These are phyloP conservation scores for Stenodera caucasica DNA, from an alignment of 2,888 invertebrate species.

Conservation along the genomic window DNA sequence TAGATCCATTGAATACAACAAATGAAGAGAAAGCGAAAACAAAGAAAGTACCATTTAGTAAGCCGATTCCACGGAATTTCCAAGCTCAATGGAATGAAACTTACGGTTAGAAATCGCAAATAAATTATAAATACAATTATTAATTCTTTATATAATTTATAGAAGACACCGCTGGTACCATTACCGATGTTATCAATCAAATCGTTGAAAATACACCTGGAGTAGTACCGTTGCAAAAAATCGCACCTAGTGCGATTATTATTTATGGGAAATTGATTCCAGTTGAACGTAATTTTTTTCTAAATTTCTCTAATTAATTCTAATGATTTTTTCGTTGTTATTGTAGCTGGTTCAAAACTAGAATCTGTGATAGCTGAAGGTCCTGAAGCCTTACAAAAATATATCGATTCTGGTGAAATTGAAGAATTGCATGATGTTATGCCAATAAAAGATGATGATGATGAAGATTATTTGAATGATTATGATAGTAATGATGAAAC, in stretches of 20 bases:
- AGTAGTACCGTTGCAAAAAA: constrained; percentile 74
- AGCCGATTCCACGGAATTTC: constrained; percentile 94
- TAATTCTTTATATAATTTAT: constrained; percentile 20
- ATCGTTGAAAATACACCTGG: constrained; percentile 78
- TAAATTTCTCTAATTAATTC: background rate
- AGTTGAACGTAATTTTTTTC: constrained; percentile 64
- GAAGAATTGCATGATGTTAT: constrained; percentile 79
- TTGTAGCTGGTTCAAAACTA: constrained; percentile 71
- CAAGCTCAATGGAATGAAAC: constrained; percentile 96
- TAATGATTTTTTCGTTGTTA: constrained; percentile 12
- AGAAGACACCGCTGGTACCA: constrained; percentile 57
- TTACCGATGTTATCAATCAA: constrained; percentile 71
- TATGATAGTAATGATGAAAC: constrained; percentile 57
- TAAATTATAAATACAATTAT: background rate
- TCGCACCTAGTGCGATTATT: constrained; percentile 78
- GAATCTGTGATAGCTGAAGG: constrained; percentile 78
- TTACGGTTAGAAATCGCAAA: constrained; percentile 23
- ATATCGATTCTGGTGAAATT: constrained; percentile 78
- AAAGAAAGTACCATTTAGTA: constrained; percentile 90
- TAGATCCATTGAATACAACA: constrained; percentile 64
- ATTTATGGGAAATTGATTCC: constrained; percentile 81
- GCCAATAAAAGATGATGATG: constrained; percentile 65
- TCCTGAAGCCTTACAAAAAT: constrained; percentile 73
- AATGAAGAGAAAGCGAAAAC: constrained; percentile 72
- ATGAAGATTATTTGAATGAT: constrained; percentile 54